A percentile compares a stretch with the other conserved stretches of the same genome.
These are phyloP conservation scores for Dysmachus trigonus DNA, from an alignment of 2,888 invertebrate species.

Conservation along the genomic window DNA sequence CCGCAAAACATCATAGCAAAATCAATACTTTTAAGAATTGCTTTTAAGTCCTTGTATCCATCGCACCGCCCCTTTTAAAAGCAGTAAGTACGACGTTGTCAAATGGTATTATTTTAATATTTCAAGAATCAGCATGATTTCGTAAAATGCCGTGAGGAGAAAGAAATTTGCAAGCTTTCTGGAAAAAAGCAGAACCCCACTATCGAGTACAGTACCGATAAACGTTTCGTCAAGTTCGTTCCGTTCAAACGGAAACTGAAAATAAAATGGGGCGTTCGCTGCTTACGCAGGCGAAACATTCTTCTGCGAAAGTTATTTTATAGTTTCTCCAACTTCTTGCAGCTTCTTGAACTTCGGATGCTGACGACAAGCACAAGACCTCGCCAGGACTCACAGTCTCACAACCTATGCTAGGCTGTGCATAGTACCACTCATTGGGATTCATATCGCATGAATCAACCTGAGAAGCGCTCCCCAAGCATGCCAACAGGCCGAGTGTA, in stretches of 20 bases:
- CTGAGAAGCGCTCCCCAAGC: neutral
- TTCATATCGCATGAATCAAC: constrained; percentile 33
- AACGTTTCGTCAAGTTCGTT: neutral
- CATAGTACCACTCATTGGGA: neutral
- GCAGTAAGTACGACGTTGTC: neutral
- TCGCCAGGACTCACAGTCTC: neutral
- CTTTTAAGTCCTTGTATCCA: neutral
- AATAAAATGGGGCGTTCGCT: neutral
- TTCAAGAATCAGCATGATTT: neutral
- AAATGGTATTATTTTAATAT: neutral
- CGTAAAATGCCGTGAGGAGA: neutral
- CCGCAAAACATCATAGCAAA: neutral
- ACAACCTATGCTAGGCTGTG: too few species aligned
- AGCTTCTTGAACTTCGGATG: neutral
- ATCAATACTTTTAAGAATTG: neutral
- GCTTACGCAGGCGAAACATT: neutral
- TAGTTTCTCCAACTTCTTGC: neutral
- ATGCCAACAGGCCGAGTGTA: neutral
- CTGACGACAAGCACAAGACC: neutral
- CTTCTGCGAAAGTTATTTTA: neutral
- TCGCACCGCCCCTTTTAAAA: neutral
- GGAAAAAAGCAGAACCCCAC: neutral
- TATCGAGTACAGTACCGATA: neutral
- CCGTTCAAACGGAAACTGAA: neutral
- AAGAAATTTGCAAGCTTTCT: neutral